These are phyloP conservation scores for Stenodera caucasica DNA, from an alignment of 2,888 invertebrate species.

Conservation along the genomic window DNA sequence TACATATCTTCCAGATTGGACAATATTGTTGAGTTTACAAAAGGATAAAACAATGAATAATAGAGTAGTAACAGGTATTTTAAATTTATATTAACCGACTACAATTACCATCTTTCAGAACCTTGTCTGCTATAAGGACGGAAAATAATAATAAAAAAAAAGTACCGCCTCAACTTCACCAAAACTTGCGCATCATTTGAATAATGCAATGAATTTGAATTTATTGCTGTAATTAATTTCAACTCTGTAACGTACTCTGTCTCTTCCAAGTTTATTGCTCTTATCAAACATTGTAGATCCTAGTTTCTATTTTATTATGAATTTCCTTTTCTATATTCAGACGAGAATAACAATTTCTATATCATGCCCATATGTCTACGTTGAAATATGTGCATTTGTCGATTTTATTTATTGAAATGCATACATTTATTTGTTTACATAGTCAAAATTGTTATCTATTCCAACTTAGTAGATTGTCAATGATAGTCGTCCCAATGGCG, in stretches of 20 bases:
- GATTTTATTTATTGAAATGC: too few species aligned
- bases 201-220: constrained; percentile 1
- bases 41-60: too few species aligned
- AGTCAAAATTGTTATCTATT: too few species aligned
- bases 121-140: too few species aligned
- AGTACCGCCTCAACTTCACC: not conserved
- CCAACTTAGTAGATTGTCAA: too few species aligned
- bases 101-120: too few species aligned
- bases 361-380: not conserved
- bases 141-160: too few species aligned
- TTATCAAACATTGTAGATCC: not conserved
- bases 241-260: not conserved
- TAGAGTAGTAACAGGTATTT: not conserved
- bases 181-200: not conserved
- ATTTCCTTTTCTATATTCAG: not conserved
- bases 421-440: too few species aligned
- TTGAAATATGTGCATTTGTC: not conserved
- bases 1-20: too few species aligned
- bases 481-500: not conserved
- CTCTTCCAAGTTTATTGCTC: not conserved
- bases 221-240: constrained; percentile 4
- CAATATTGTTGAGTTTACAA: too few species aligned
- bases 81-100: too few species aligned
- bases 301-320: not conserved
- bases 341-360: not conserved